phyloP scores from a whole-genome alignment of 2,113 vertebrate genomes.

The Seriola rivoliana region DNA sequence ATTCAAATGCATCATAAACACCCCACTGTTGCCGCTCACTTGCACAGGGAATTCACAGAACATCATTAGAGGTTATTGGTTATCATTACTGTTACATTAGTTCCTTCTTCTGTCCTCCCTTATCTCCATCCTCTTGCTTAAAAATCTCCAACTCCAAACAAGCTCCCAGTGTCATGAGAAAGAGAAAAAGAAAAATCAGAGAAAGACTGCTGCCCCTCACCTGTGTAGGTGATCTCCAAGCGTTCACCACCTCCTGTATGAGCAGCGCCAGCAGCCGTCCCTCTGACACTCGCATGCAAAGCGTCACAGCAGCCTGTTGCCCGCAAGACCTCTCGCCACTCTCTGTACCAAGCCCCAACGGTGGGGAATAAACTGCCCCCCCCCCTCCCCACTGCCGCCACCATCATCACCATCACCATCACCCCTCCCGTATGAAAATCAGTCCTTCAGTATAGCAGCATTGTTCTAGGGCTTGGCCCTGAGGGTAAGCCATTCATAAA shows the following conservation, averaged over 20 bases:
- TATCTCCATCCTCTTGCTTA: neutral
- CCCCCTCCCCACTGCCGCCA: constrained; percentile 26
- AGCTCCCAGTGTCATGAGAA: neutral
- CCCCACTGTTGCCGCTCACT: neutral
- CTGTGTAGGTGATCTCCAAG: constrained; percentile 65
- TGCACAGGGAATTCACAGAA: neutral
- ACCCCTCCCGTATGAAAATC: constrained; percentile 79
- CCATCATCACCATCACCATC: constrained; percentile 49
- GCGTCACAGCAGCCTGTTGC: constrained; percentile 51
- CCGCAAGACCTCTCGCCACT: constrained; percentile 76
- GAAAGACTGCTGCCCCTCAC: constrained; percentile 51
- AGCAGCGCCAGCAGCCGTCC: constrained; percentile 42
- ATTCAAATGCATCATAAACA: neutral
- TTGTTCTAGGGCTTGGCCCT: constrained; percentile 79
- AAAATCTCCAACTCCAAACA: constrained; percentile 6
- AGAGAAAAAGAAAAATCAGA: neutral
- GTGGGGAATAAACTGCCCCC: constrained; percentile 66
- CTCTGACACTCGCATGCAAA: constrained; percentile 58
- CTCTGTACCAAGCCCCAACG: constrained; percentile 86
- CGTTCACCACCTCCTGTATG: constrained; percentile 49
- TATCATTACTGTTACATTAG: neutral
- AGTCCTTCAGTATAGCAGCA: constrained; percentile 80
- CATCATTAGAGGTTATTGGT: neutral
- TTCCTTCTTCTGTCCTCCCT: neutral
- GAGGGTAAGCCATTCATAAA: constrained; percentile 84